Percentiles rank a stretch among this genome's conserved stretches.
phyloP scores from a whole-genome alignment of 2,888 invertebrate species.

The Stramonita haemastoma region DNA sequence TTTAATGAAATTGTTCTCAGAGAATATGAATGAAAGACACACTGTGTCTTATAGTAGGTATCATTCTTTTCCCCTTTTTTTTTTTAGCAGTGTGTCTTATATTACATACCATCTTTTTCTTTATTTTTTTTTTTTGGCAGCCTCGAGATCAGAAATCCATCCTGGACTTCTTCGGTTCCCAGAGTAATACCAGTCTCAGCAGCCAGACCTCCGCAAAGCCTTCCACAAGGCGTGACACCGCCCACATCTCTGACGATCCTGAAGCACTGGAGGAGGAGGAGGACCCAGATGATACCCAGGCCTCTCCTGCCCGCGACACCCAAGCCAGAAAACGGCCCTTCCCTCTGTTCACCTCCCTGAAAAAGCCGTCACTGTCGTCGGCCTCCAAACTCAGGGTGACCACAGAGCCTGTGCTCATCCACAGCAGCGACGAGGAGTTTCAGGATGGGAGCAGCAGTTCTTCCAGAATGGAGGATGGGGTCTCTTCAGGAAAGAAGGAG shows the following conservation, averaged over 20 bases:
- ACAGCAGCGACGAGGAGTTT: constrained; percentile 45
- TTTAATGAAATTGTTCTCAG: too few species aligned
- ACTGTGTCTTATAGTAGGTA: too few species aligned
- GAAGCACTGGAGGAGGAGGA: too few species aligned
- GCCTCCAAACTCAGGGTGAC: too few species aligned
- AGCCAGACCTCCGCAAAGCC: neutral
- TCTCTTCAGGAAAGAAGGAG: neutral
- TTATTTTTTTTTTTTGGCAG: constrained; percentile 56
- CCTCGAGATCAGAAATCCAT: constrained; percentile 66
- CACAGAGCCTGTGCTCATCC: constrained; percentile 23
- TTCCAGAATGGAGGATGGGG: neutral
- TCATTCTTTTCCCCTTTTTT: too few species aligned
- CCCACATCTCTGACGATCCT: neutral
- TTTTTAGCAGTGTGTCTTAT: too few species aligned
- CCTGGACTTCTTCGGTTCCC: constrained; percentile 62
- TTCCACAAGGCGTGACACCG: neutral
- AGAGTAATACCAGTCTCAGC: neutral
- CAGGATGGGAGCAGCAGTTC: neutral
- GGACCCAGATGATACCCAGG: neutral
- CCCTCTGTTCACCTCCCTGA: constrained; percentile 6
- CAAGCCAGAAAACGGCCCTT: neutral
- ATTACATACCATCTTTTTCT: too few species aligned
- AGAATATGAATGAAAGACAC: too few species aligned
- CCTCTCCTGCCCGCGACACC: neutral
- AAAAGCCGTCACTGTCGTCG: neutral